Evolutionary conservation across 2,888 invertebrate species (phyloP).

Genomic region (Pandemis corylana): DNA sequence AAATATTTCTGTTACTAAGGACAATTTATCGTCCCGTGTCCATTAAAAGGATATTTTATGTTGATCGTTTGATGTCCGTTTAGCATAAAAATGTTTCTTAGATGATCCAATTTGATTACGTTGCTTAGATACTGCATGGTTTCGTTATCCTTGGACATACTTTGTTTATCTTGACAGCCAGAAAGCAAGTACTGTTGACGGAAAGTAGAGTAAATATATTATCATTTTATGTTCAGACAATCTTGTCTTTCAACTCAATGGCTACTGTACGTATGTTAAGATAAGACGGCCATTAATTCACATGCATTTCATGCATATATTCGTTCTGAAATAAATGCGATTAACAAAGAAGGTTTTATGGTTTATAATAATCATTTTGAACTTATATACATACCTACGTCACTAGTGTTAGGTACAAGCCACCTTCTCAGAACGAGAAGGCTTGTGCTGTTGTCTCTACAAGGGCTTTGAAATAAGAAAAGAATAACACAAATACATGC

Average conservation of each 20-base stretch:
- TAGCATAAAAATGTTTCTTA: conserved; percentile 26
- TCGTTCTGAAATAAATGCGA: too few relatives aligned
- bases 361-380: too few relatives aligned
- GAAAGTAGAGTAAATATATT: background rate
- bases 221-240: conserved; percentile 12
- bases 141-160: conserved; percentile 32
- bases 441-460: too few relatives aligned
- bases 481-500: too few relatives aligned
- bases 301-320: too few relatives aligned
- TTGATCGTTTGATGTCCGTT: conserved; percentile 41
- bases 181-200: conserved; percentile 10
- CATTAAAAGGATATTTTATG: conserved; percentile 79
- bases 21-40: conserved; percentile 75
- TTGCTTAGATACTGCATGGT: conserved; percentile 16
- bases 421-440: too few relatives aligned
- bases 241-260: conserved; percentile 6
- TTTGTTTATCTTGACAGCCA: conserved; percentile 35
- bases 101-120: conserved; percentile 29
- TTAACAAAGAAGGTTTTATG: too few relatives aligned
- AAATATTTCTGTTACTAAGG: conserved; percentile 81
- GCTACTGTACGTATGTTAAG: conserved; percentile 1
- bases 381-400: too few relatives aligned
- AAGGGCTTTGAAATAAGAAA: too few relatives aligned
- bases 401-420: too few relatives aligned
- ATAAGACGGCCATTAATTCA: background rate